phyloP scores from a whole-genome alignment of 2,888 invertebrate genomes.

The Melanotus villosus region DNA sequence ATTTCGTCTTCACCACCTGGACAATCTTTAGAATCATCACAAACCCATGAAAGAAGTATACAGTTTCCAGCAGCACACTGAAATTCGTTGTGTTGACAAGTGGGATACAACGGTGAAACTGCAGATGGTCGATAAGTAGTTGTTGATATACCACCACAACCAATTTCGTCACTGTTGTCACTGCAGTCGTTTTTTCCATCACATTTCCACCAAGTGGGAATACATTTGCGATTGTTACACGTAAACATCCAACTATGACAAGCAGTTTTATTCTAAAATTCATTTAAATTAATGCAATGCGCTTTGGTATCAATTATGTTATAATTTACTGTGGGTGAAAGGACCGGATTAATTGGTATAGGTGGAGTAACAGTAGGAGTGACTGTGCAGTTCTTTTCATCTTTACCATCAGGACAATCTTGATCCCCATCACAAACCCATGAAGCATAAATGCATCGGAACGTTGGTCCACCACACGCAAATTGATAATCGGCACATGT shows the following conservation, averaged over 20 bases:
- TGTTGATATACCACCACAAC: conserved; percentile 57
- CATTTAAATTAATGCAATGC: too few species aligned
- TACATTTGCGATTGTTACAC: conserved; percentile 79
- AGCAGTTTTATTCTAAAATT: conserved; percentile 62
- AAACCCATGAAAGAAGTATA: conserved; percentile 75
- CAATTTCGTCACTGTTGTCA: conserved; percentile 82
- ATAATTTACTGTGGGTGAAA: conserved; percentile 44
- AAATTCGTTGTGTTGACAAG: conserved; percentile 73
- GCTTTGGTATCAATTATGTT: too few species aligned
- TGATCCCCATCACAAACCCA: conserved; percentile 87
- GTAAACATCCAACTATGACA: conserved; percentile 86
- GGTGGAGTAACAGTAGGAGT: conserved; percentile 50
- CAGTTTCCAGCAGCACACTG: conserved; percentile 73
- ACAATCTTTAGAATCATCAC: conserved; percentile 76
- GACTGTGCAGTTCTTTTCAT: conserved; percentile 79
- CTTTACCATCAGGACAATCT: conserved; percentile 81
- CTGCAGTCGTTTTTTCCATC: conserved; percentile 84
- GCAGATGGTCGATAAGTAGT: conserved; percentile 49
- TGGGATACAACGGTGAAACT: conserved; percentile 53
- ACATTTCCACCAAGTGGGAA: conserved; percentile 87
- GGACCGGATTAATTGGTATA: conserved; percentile 53
- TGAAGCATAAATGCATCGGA: conserved; percentile 79
- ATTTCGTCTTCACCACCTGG: conserved; percentile 75
- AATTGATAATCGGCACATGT: conserved; percentile 83
- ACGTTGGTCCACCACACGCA: conserved; percentile 69